These are phyloP conservation scores for Pavo muticus DNA, from an alignment of 2,113 vertebrate genomes.

Conservation along the genomic window DNA sequence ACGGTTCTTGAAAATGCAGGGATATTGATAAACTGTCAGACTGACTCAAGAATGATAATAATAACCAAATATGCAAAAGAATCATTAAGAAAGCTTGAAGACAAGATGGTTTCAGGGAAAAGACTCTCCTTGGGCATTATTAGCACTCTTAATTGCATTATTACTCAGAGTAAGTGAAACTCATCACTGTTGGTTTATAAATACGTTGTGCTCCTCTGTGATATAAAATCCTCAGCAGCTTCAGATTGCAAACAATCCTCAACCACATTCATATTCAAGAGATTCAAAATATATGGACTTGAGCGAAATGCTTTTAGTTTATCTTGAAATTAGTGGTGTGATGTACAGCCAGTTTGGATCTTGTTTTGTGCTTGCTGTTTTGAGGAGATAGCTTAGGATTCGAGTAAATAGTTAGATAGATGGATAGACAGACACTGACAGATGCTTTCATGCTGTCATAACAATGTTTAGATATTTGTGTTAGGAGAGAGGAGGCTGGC, in stretches of 20 bases:
- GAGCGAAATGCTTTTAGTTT: not conserved
- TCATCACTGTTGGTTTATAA: not conserved
- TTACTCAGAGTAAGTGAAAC: slow-evolving; percentile 44
- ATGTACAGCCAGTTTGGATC: not conserved
- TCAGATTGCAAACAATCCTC: not conserved
- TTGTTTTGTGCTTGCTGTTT: not conserved
- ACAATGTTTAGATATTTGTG: not conserved
- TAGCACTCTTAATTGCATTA: slow-evolving; percentile 60
- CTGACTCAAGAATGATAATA: slow-evolving; percentile 60
- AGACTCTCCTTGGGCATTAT: slow-evolving; percentile 54
- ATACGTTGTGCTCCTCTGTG: not conserved
- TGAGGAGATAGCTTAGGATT: not conserved
- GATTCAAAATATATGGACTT: not conserved
- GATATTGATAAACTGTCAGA: slow-evolving; percentile 74
- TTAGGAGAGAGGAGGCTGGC: not conserved
- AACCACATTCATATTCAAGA: not conserved
- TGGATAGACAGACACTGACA: not conserved
- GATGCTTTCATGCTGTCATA: not conserved
- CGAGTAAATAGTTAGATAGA: not conserved
- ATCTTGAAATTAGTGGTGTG: not conserved
- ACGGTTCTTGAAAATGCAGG: slow-evolving; percentile 54
- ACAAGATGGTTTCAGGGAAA: slow-evolving; percentile 27
- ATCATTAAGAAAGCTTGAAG: slow-evolving; percentile 65
- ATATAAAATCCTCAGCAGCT: not conserved
- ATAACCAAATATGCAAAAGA: slow-evolving; percentile 69